Conservation (phyloP, 1,140 invertebrate species). For the Drosophila pruinosa region DNA sequence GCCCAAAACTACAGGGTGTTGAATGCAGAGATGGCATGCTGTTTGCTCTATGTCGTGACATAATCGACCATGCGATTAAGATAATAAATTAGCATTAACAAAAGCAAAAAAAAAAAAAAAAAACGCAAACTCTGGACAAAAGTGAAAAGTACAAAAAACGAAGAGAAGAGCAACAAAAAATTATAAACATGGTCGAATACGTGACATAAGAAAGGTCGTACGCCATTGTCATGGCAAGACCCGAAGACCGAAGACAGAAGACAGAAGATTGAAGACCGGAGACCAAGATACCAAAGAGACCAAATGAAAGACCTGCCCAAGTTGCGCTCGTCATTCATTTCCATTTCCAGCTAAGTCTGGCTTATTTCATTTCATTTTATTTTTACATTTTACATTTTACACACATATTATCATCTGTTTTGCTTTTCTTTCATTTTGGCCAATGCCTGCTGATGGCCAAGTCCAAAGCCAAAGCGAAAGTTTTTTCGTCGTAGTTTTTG, state of each 20-base stretch:
- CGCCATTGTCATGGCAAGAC: constrained; percentile 33
- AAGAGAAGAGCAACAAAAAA: not conserved
- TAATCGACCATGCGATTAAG: constrained; percentile 39
- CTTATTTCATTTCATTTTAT: not conserved
- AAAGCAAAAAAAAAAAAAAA: not conserved
- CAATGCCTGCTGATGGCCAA: constrained; percentile 52
- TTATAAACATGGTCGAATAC: constrained; percentile 32
- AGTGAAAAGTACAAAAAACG: constrained; percentile 60
- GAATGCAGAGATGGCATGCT: not conserved
- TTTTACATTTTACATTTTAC: not conserved
- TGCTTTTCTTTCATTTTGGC: constrained; percentile 8
- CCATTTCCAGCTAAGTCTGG: constrained; percentile 35
- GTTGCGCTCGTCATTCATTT: constrained; percentile 26
- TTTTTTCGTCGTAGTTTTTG: constrained; percentile 43
- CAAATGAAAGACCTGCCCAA: not conserved
- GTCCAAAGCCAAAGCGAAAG: constrained; percentile 74
- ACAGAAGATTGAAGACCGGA: too few species aligned
- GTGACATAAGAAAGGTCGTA: constrained; percentile 74
- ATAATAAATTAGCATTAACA: constrained; percentile 44
- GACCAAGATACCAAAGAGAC: not conserved
- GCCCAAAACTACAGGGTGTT: not conserved
- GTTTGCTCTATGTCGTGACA: constrained; percentile 46
- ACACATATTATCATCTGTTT: constrained; percentile 13
- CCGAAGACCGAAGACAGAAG: constrained; percentile 1
- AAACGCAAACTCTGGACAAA: constrained; percentile 30